phyloP scores from a whole-genome alignment of 2,797 vertebrate species.

The Mastacembelus armatus region DNA sequence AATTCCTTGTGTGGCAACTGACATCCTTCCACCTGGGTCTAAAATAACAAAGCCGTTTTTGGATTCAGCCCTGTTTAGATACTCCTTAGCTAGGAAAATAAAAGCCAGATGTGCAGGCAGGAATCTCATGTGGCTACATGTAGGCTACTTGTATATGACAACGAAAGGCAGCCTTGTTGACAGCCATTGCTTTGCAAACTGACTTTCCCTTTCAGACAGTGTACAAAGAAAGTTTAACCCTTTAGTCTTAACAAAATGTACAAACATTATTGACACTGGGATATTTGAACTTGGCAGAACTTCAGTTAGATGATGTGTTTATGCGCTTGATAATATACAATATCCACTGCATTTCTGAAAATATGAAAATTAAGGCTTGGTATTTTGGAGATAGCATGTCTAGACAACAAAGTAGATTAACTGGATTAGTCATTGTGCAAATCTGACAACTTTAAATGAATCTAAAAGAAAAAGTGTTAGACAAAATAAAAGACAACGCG shows the following conservation, averaged over 20 bases:
- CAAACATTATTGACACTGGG: constrained; percentile 61
- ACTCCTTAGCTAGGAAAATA: constrained; percentile 84
- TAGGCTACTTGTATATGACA: constrained; percentile 73
- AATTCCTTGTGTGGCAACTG: constrained; percentile 59
- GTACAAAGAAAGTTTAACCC: constrained; percentile 80
- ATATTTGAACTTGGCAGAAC: constrained; percentile 65
- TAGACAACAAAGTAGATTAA: constrained; percentile 61
- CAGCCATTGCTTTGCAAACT: constrained; percentile 72
- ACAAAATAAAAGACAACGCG: constrained; percentile 43
- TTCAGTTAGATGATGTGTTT: constrained; percentile 43
- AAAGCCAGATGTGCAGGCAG: constrained; percentile 82
- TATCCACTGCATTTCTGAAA: constrained; percentile 33
- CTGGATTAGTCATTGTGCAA: constrained; percentile 63
- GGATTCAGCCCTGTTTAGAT: constrained; percentile 80
- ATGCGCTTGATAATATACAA: constrained; percentile 29
- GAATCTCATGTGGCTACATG: constrained; percentile 83
- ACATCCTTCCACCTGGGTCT: constrained; percentile 83
- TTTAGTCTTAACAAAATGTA: constrained; percentile 67
- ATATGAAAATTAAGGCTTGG: constrained; percentile 13
- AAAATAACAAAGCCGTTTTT: constrained; percentile 82
- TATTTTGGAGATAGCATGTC: constrained; percentile 48
- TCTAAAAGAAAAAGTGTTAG: constrained; percentile 53
- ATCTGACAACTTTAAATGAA: constrained; percentile 63
- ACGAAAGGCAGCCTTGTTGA: constrained; percentile 75
- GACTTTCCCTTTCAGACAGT: constrained; percentile 82